Conservation (phyloP, 2,797 vertebrate species). For the Sebastes taczanowskii region DNA sequence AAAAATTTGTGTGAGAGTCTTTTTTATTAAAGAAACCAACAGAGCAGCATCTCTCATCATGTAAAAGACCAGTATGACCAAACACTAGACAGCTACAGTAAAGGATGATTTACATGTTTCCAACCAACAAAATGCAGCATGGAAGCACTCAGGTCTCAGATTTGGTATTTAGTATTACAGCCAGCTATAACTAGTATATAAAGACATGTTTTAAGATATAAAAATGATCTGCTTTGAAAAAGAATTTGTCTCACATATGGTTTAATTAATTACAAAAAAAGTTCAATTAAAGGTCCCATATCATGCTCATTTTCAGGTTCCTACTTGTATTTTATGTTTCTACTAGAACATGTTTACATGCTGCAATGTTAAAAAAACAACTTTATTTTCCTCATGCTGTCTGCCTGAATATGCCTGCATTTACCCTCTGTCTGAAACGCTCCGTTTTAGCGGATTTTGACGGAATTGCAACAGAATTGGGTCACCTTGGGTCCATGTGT, state of each 20-base stretch:
- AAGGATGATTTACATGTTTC: background rate
- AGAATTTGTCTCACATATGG: background rate
- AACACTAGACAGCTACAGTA: background rate
- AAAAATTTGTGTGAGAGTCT: background rate
- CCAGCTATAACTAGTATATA: background rate
- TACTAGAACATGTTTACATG: no score
- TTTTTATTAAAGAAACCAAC: background rate
- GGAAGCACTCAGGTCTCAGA: background rate
- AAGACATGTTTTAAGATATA: background rate
- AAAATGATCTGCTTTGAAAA: background rate
- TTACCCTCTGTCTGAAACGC: no score
- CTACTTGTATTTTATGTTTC: no score
- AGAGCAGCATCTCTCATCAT: background rate
- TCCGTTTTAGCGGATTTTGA: no score
- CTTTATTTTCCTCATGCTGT: no score
- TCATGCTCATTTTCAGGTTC: no score
- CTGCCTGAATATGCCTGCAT: no score
- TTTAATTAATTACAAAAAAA: background rate
- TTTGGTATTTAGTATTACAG: background rate
- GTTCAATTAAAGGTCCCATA: no score
- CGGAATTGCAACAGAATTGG: no score
- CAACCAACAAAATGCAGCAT: background rate
- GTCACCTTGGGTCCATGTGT: no score
- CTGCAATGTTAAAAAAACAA: rapidly evolving
- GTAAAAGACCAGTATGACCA: background rate